phyloP scores from a whole-genome alignment of 2,113 vertebrate species.

The Hucho hucho region DNA sequence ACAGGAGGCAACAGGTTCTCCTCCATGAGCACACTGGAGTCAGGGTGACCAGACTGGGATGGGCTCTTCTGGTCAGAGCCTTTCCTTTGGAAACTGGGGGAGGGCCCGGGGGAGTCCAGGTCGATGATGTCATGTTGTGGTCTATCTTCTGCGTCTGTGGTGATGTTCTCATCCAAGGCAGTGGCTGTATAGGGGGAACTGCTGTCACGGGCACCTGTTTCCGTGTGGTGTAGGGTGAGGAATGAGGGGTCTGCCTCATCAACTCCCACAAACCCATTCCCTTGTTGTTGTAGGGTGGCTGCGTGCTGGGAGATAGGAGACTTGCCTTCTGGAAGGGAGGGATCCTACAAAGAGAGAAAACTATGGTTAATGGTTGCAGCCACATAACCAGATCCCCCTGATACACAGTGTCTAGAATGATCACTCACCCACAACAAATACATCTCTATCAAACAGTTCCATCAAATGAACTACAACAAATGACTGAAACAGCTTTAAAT shows the following conservation, averaged over 20 bases:
- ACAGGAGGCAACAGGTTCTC: constrained; percentile 32
- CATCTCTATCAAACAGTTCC: neutral
- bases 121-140: constrained; percentile 14
- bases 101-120: constrained; percentile 1
- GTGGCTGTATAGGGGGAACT: constrained; percentile 38
- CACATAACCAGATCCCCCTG: neutral
- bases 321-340: neutral
- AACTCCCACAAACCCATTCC: constrained; percentile 19
- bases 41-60: constrained; percentile 1
- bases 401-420: neutral
- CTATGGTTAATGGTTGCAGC: neutral
- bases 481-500: constrained; percentile 16
- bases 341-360: constrained; percentile 11
- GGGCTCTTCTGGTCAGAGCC: neutral
- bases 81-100: constrained; percentile 11
- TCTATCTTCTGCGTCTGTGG: neutral
- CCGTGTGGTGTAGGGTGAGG: constrained; percentile 10
- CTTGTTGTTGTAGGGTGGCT: neutral
- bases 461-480: constrained; percentile 5
- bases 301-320: neutral
- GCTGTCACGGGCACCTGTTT: constrained; percentile 12
- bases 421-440: neutral
- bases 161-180: constrained; percentile 51
- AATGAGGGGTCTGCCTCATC: constrained; percentile 27
- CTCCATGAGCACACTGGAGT: constrained; percentile 33